phyloP scores from a whole-genome alignment of 2,113 vertebrate genomes.

The Rhynchopsitta pachyrhyncha region DNA sequence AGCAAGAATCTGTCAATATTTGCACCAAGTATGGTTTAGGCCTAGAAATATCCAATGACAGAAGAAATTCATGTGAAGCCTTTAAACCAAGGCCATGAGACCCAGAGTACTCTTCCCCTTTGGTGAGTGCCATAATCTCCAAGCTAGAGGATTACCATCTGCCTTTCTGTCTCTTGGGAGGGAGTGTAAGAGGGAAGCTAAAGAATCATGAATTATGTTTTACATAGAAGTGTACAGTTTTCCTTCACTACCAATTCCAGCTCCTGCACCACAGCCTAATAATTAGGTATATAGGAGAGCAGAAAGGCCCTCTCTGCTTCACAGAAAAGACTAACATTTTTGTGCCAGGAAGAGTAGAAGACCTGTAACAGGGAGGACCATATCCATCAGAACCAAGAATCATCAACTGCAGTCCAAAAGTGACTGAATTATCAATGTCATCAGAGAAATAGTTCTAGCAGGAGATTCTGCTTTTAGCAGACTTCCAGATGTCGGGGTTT shows the following conservation, averaged over 20 bases:
- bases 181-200: rapidly evolving
- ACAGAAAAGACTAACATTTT: not conserved
- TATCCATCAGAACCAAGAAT: not conserved
- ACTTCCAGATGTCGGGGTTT: not conserved
- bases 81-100: not conserved
- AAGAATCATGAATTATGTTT: not conserved
- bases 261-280: not conserved
- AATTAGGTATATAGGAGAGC: not conserved
- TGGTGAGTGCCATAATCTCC: not conserved
- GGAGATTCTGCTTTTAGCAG: not conserved
- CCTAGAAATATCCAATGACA: not conserved
- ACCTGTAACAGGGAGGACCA: not conserved
- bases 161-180: not conserved
- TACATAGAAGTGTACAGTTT: not conserved
- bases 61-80: not conserved
- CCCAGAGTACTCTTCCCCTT: rapidly evolving
- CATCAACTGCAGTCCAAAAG: not conserved
- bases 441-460: not conserved
- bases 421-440: not conserved
- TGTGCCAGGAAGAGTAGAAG: not conserved
- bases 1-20: not conserved
- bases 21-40: not conserved
- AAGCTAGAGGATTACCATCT: not conserved
- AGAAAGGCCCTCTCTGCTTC: not conserved
- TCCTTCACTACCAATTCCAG: not conserved